Evolutionary conservation across 2,888 invertebrate species (phyloP), one percentile per base, ranked within the genome.

Genomic region (Drosophila kokeensis): DNA sequence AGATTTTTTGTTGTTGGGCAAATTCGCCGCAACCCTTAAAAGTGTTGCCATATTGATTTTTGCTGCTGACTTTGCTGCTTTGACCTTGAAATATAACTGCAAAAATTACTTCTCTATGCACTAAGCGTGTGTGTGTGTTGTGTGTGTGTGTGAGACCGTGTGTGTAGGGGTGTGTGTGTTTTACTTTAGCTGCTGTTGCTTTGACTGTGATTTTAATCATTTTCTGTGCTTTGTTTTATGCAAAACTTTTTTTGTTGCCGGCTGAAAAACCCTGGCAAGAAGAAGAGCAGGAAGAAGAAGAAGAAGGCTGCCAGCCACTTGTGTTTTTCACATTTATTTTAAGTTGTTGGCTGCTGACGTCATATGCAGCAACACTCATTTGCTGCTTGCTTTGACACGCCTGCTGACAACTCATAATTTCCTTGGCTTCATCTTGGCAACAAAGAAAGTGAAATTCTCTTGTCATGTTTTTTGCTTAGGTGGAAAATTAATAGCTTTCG

Each of bases 21-120:
- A 82, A 82, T 84, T 87, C 89, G 89, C 89, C 87, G 87, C 87
- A 87, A 87, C 87, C 87, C 87, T 88, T 88, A 87, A 88, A 87
- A 86, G 86, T 82, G 88, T 88, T 81, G 84, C 79, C 83, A 76
- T 87, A 87, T 88, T 76, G 87, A 88, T 87, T 88, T 87, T 86
- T 75, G 71, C 67, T 64, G 71, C 69, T 82, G 79, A 73, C 81
- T 82, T 79, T 81, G 79, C 87, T 85, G 83, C 86, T 80, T 45
- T 87, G 87, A 87, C 87, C 87, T 87, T 87, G 87, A 87, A 45
- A 87, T 87, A 88, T 81, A 81, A 76, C 74, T 79, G 87, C 87
- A 87, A 70, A 70, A 40, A 45, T 45, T 45, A 81, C 81, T 85
- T 79, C 72, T 78, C 79, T 81, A 72, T 78, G 80, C 75, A 75